phyloP scores from a whole-genome alignment of 2,888 invertebrate species.

The Rhamnusium bicolor region DNA sequence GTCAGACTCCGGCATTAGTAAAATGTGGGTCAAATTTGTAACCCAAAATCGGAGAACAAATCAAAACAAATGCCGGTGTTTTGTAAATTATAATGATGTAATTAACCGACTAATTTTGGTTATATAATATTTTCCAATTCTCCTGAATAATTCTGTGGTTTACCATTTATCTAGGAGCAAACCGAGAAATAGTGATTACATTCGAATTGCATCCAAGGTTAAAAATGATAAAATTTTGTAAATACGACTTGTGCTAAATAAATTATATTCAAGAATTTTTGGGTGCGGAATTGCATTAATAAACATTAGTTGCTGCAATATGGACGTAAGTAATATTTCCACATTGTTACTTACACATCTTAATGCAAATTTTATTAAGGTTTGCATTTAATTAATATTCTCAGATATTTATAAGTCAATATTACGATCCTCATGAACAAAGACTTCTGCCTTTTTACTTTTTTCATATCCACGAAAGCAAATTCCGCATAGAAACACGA shows the following conservation, averaged over 20 bases:
- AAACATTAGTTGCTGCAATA: constrained; percentile 33
- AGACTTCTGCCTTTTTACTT: constrained; percentile 8
- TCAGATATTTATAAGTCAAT: background rate
- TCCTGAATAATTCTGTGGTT: constrained; percentile 9
- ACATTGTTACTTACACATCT: too few species aligned
- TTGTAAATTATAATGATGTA: constrained; percentile 26
- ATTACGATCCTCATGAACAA: background rate
- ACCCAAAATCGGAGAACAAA: constrained; percentile 10
- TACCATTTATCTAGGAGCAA: background rate
- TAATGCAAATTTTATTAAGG: constrained; percentile 14
- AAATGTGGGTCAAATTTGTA: constrained; percentile 18
- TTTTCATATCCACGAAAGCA: background rate
- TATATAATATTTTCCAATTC: constrained; percentile 18
- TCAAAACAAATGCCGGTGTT: constrained; percentile 28
- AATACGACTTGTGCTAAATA: constrained; percentile 35
- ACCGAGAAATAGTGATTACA: constrained; percentile 28
- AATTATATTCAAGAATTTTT: constrained; percentile 45
- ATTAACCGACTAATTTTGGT: constrained; percentile 20
- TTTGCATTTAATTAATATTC: too few species aligned
- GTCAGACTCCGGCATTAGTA: background rate
- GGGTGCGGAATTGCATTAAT: constrained; percentile 47
- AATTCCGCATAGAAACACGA: background rate
- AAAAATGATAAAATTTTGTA: constrained; percentile 41
- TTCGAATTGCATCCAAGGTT: constrained; percentile 44
- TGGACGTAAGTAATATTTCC: background rate